A percentile compares a stretch with the other conserved stretches of the same genome.
Conservation (phyloP, 2,888 invertebrate species). For the Leptothorax acervorum region DNA sequence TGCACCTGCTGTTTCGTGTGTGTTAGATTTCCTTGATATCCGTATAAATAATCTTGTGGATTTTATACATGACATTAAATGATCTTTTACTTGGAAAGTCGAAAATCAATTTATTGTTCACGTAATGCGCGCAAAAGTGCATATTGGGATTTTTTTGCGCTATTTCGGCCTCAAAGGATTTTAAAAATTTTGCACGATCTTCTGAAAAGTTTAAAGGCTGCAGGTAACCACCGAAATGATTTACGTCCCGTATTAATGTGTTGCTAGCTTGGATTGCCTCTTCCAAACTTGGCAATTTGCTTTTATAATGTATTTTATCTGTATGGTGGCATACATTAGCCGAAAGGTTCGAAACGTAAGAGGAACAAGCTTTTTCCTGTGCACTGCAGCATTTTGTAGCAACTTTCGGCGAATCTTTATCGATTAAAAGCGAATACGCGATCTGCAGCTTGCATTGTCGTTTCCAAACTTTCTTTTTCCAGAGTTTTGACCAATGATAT, state of each 20-base stretch:
- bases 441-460: constrained; percentile 89
- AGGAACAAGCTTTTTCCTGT: background rate
- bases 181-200: constrained; percentile 74
- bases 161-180: constrained; percentile 68
- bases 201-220: constrained; percentile 65
- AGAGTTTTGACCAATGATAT: constrained; percentile 56
- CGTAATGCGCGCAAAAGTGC: constrained; percentile 63
- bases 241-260: constrained; percentile 66
- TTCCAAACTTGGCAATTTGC: constrained; percentile 67
- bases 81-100: constrained; percentile 49
- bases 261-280: constrained; percentile 70
- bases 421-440: constrained; percentile 85
- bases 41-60: constrained; percentile 88
- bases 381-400: background rate
- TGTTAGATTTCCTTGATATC: background rate
- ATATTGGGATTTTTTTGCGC: constrained; percentile 40
- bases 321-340: background rate
- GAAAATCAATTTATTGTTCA: constrained; percentile 70
- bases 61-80: constrained; percentile 79
- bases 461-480: constrained; percentile 87
- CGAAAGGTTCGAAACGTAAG: background rate
- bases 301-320: background rate
- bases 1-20: constrained; percentile 77
- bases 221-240: constrained; percentile 74
- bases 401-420: constrained; percentile 4